phyloP scores from a whole-genome alignment of 2,888 invertebrate genomes.

The Epinotia nisella region DNA sequence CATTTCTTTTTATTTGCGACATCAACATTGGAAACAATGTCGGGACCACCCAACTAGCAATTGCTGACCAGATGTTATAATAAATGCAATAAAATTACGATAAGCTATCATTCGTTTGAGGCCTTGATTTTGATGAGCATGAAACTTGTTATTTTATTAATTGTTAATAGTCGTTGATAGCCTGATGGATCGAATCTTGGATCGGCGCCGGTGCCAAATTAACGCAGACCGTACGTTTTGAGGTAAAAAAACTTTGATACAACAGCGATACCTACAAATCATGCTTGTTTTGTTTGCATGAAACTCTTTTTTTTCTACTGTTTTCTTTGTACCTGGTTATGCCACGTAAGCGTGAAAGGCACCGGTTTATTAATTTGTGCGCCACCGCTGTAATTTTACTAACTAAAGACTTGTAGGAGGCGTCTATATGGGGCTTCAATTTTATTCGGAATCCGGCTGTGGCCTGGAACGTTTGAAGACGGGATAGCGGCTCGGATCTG shows the following conservation, averaged over 20 bases:
- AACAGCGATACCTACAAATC: not conserved
- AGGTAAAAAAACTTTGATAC: constrained; percentile 21
- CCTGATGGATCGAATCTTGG: constrained; percentile 19
- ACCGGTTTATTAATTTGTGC: no score
- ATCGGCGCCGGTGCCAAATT: constrained; percentile 34
- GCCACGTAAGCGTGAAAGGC: no score
- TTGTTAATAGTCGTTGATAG: constrained; percentile 39
- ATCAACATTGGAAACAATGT: constrained; percentile 52
- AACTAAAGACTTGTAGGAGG: no score
- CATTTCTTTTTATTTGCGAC: constrained; percentile 56
- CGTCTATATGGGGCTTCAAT: no score
- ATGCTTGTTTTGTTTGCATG: not conserved
- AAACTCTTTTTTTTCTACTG: no score
- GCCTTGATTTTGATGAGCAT: constrained; percentile 45
- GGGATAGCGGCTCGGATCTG: no score
- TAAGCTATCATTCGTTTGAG: constrained; percentile 60
- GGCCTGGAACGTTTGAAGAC: no score
- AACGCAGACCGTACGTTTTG: not conserved
- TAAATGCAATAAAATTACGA: constrained; percentile 65
- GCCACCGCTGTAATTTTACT: no score
- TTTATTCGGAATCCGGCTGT: no score
- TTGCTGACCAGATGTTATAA: constrained; percentile 61
- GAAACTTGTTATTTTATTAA: constrained; percentile 42
- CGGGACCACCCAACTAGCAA: constrained; percentile 58
- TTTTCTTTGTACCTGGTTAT: no score